Evolutionary conservation across 2,113 vertebrate genomes (phyloP), one percentile per base, ranked within the genome.

Genomic region (Cynocephalus volans): DNA sequence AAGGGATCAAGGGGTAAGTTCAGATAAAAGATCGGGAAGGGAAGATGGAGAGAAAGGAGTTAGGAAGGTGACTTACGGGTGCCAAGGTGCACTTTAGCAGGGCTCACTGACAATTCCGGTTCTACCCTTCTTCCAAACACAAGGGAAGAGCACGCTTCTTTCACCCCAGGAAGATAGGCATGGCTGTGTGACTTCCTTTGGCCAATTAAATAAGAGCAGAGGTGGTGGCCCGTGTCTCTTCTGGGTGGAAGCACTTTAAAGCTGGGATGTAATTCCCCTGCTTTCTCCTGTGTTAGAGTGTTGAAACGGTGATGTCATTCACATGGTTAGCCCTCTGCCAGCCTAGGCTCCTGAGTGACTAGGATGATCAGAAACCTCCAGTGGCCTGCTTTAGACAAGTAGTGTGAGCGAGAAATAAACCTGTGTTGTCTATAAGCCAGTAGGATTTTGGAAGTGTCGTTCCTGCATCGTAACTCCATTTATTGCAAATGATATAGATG

Each of bases 61-160:
- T 45, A 41, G 15, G 33, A 36, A 33, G 6, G 19, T 52, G 6
- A 48, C 3, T 93, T 81, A 2, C 4, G 48, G 19, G 67, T 56
- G 48, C 26, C 17, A 15, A 80, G 15, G 11, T 7, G 6, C 14
- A 50, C 48, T 45, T 21, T 79, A 33, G 6, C 18, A 62, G 33
- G 70, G 87, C 24, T 69, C 31, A 23, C 54, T n/a, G 69, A 8
- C 45, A 41, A 1, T 79, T 58, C 28, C 60, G 2, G 18, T 77
- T 79, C 50, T 84, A 31, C 50, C 79, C 65, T 88, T 85, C 48
- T 82, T 94, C 50, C 62, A 94, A 54, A 31, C 77, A 60, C 23
- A 28, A 83, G 62, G 9, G 2, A 52, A 82, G 45, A 48, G 48
- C 67, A 11, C 36, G 24, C 21, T 33, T 90, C 26, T 18, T 64